Conservation (phyloP, 2,888 invertebrate species). For the Gandaritis pyraliata region DNA sequence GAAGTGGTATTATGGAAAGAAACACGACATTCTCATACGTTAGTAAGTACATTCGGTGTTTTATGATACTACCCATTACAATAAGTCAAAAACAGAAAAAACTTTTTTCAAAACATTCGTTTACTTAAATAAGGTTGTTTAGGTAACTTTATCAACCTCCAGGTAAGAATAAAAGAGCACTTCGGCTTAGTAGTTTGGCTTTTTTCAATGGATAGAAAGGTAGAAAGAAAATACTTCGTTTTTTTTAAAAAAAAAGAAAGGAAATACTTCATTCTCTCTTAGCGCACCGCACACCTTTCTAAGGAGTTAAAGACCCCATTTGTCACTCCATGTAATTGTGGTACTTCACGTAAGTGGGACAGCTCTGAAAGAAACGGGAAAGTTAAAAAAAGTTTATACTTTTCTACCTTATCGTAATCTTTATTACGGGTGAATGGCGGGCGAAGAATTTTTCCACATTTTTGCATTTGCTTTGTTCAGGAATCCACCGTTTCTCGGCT, state of each 20-base stretch:
- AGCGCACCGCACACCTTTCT: constrained; percentile 37
- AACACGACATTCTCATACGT: no score
- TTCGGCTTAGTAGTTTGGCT: no score
- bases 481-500: constrained; percentile 23
- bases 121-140: no score
- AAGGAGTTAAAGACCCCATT: constrained; percentile 41
- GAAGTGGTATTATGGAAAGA: no score
- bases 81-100: no score
- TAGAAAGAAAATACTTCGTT: constrained; percentile 44
- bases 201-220: constrained; percentile 13
- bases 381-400: constrained; percentile 49
- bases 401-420: constrained; percentile 49
- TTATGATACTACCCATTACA: no score
- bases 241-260: constrained; percentile 39
- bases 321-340: constrained; percentile 50
- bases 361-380: constrained; percentile 36
- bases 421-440: constrained; percentile 36
- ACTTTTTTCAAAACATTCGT: no score
- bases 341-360: constrained; percentile 47
- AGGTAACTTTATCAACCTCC: no score
- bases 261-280: constrained; percentile 39
- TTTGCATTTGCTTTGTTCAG: constrained; percentile 31
- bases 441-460: constrained; percentile 39
- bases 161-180: no score
- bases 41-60: no score